These are phyloP conservation scores for Sminthurinus aureus DNA, from an alignment of 2,888 invertebrate species.

Conservation along the genomic window DNA sequence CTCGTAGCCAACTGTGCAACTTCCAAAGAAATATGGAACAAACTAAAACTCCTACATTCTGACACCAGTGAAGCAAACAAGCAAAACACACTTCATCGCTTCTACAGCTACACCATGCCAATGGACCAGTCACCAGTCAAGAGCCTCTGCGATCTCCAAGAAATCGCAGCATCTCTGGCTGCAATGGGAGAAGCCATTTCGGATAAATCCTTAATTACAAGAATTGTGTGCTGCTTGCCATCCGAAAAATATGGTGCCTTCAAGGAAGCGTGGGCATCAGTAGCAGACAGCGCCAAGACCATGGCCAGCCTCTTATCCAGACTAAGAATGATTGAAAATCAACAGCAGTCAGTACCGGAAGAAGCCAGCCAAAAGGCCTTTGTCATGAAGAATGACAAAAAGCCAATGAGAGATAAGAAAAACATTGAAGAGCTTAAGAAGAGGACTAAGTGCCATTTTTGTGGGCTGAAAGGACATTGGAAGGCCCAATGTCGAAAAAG, in stretches of 20 bases:
- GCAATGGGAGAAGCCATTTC: constrained; percentile 26
- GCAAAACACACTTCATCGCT: not conserved
- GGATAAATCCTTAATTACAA: constrained; percentile 21
- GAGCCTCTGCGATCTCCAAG: constrained; percentile 27
- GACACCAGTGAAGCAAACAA: not conserved
- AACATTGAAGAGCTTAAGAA: not conserved
- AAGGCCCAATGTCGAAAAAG: not conserved
- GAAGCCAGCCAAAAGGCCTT: not conserved
- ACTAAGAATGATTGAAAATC: constrained; percentile 34
- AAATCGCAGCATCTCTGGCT: constrained; percentile 11
- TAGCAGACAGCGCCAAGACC: constrained; percentile 24
- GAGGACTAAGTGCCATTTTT: not conserved
- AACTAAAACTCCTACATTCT: not conserved
- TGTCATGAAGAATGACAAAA: not conserved
- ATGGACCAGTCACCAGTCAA: constrained; percentile 17
- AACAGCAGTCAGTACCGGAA: not conserved
- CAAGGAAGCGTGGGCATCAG: constrained; percentile 43
- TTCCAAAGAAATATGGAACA: constrained; percentile 3
- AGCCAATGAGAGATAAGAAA: not conserved
- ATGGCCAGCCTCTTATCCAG: not conserved
- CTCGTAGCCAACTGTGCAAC: not conserved
- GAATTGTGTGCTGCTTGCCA: constrained; percentile 33
- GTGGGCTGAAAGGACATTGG: not conserved
- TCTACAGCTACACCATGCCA: not conserved
- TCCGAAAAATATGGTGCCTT: constrained; percentile 24